phyloP scores from a whole-genome alignment of 2,113 vertebrate genomes.

The Saimiri boliviensis region DNA sequence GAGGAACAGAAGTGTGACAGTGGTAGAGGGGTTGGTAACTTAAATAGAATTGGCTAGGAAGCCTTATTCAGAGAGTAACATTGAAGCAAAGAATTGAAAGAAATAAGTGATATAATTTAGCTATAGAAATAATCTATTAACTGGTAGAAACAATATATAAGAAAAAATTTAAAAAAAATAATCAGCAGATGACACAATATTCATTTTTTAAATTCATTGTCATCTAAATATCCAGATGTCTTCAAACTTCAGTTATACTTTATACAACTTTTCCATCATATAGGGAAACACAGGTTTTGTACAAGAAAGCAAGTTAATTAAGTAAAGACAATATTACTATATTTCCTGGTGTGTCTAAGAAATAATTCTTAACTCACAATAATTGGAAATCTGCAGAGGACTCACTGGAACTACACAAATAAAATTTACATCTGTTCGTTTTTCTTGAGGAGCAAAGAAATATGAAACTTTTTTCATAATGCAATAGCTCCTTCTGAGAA shows the following conservation, averaged over 20 bases:
- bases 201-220: slow-evolving; percentile 37
- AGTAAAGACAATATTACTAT: slow-evolving; percentile 52
- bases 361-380: slow-evolving; percentile 65
- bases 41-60: neutral
- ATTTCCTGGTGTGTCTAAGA: slow-evolving; percentile 60
- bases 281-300: slow-evolving; percentile 1
- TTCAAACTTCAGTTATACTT: slow-evolving; percentile 29
- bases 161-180: slow-evolving; percentile 45
- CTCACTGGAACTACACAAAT: slow-evolving; percentile 53
- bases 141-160: slow-evolving; percentile 5
- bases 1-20: neutral
- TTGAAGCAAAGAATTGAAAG: neutral
- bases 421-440: slow-evolving; percentile 65
- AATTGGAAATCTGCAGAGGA: slow-evolving; percentile 71
- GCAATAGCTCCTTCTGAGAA: slow-evolving; percentile 64
- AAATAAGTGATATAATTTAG: neutral
- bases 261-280: slow-evolving; percentile 23
- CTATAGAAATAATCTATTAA: neutral
- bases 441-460: slow-evolving; percentile 44
- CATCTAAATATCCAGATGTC: slow-evolving; percentile 35
- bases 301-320: slow-evolving; percentile 50
- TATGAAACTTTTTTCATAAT: slow-evolving; percentile 41
- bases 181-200: neutral
- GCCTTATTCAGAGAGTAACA: neutral
- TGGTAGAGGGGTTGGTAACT: neutral